Percentiles rank a stretch among this genome's conserved stretches.
These are phyloP conservation scores for Digitonthophagus gazella DNA, from an alignment of 2,888 invertebrate genomes.

Conservation along the genomic window DNA sequence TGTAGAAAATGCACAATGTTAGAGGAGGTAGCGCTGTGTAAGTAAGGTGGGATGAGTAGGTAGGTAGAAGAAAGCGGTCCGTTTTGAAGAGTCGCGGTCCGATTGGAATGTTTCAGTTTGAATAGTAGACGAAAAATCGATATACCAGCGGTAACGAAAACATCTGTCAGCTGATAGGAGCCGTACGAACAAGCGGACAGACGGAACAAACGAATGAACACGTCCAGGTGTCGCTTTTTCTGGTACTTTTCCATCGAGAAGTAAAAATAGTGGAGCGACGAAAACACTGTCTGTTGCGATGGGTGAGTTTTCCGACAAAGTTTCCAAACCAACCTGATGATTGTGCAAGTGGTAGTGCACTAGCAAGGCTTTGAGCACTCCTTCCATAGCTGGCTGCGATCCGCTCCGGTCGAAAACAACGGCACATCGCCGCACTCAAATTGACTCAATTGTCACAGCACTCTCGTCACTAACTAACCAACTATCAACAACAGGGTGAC, in stretches of 20 bases:
- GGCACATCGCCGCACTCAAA: slow-evolving; percentile 7
- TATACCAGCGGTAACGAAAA: neutral
- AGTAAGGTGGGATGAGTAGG: too few species aligned
- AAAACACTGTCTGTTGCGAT: neutral
- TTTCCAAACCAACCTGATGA: slow-evolving; percentile 10
- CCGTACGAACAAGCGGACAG: neutral
- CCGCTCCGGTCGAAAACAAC: neutral
- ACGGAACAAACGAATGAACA: neutral
- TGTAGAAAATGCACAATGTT: too few species aligned
- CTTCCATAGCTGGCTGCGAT: slow-evolving; percentile 46
- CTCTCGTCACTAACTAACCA: neutral
- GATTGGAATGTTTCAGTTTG: neutral
- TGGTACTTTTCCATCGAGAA: neutral
- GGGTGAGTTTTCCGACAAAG: neutral
- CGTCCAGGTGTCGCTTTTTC: slow-evolving; percentile 5
- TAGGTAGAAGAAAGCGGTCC: too few species aligned
- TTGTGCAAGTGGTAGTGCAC: slow-evolving; percentile 48
- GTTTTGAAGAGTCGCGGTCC: neutral
- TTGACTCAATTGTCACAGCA: too few species aligned
- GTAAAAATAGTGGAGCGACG: neutral
- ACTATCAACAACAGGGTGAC: neutral
- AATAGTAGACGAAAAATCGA: slow-evolving; percentile 2
- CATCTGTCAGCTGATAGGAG: slow-evolving; percentile 14
- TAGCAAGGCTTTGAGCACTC: slow-evolving; percentile 51
- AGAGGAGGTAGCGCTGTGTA: too few species aligned